These are phyloP conservation scores for Melanchra persicariae DNA, from an alignment of 2,888 invertebrate species.

Conservation along the genomic window DNA sequence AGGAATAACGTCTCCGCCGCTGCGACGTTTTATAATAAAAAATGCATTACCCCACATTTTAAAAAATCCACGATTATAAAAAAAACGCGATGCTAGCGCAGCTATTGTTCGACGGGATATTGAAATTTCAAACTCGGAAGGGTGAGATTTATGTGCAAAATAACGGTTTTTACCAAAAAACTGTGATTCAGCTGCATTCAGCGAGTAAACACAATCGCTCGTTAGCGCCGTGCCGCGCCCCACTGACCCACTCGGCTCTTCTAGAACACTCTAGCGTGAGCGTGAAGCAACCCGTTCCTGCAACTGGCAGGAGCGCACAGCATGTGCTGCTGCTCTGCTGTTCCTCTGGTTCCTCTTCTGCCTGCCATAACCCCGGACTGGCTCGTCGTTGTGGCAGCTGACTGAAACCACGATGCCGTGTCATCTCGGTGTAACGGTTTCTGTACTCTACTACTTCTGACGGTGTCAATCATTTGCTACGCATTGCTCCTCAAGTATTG, in stretches of 20 bases:
- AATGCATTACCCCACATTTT: slow-evolving; percentile 90
- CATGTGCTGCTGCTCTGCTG: no score
- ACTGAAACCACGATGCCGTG: no score
- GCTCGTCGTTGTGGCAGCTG: no score
- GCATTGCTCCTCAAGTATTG: no score
- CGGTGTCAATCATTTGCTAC: no score
- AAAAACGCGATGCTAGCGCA: slow-evolving; percentile 83
- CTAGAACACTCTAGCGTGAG: background rate
- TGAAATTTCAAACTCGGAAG: slow-evolving; percentile 87
- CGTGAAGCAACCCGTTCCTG: background rate
- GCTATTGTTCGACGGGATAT: slow-evolving; percentile 85
- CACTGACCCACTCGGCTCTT: slow-evolving; percentile 34
- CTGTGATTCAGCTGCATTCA: slow-evolving; percentile 82
- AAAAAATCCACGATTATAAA: slow-evolving; percentile 81
- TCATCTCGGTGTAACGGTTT: no score
- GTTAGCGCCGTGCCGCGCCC: slow-evolving; percentile 55
- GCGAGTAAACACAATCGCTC: slow-evolving; percentile 68
- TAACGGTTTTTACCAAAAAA: slow-evolving; percentile 89
- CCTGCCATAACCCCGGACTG: no score
- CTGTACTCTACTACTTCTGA: no score
- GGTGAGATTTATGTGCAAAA: slow-evolving; percentile 89
- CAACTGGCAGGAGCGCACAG: background rate
- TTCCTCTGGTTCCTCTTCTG: no score
- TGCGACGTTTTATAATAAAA: slow-evolving; percentile 85
- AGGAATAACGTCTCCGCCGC: slow-evolving; percentile 88